These are phyloP conservation scores for Equus quagga DNA, from an alignment of 2,113 vertebrate species.

Conservation along the genomic window DNA sequence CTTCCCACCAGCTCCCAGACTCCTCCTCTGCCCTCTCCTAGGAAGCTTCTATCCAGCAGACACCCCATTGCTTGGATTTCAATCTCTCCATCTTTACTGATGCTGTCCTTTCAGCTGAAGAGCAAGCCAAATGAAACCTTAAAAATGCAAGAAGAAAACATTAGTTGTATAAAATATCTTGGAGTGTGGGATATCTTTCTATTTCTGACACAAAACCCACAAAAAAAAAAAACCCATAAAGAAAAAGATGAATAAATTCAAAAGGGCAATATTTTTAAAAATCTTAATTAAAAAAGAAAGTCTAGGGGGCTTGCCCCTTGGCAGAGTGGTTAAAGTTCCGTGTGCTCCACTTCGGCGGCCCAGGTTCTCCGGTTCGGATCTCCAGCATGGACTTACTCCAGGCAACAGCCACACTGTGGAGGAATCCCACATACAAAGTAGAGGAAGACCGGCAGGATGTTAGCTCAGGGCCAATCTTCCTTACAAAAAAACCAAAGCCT, in stretches of 20 bases:
- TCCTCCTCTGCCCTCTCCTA: neutral
- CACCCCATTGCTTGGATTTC: neutral
- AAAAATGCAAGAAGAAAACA: conserved; percentile 33
- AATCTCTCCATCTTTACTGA: neutral
- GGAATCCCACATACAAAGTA: too few species aligned
- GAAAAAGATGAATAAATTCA: neutral
- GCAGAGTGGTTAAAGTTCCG: too few species aligned
- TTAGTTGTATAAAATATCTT: neutral
- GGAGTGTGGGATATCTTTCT: neutral
- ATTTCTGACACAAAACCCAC: neutral
- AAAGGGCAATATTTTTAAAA: neutral
- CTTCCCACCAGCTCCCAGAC: neutral
- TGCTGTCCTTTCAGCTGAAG: neutral
- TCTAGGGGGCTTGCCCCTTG: neutral
- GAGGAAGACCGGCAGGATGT: too few species aligned
- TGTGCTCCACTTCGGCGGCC: too few species aligned
- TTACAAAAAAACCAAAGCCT: neutral
- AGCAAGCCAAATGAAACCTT: neutral
- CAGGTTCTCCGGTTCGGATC: too few species aligned
- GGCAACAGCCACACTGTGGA: too few species aligned
- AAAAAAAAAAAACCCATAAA: neutral
- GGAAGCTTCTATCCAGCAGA: neutral
- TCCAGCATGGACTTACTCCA: too few species aligned
- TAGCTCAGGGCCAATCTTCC: too few species aligned
- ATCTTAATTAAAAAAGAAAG: neutral